Evolutionary conservation across 1,140 invertebrate species (phyloP), one percentile per base, ranked within the genome.

Genomic region (Neuroterus valhalla): DNA sequence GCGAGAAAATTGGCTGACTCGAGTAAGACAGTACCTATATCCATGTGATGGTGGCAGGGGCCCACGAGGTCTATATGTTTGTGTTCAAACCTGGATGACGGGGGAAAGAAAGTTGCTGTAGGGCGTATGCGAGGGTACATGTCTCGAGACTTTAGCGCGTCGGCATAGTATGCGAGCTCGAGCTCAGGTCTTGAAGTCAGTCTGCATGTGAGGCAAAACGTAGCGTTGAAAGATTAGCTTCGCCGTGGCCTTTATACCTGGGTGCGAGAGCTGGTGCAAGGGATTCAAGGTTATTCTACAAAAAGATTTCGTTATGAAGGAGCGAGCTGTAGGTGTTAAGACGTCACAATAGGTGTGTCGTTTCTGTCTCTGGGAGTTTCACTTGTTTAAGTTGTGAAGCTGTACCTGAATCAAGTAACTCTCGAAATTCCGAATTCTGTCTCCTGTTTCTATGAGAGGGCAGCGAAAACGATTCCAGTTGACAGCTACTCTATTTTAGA

Each of bases 251-350:
- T n/a, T n/a, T n/a, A n/a, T n/a, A n/a, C n/a, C n/a, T n/a, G n/a
- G n/a, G n/a, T n/a, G n/a, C n/a, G n/a, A n/a, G n/a, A n/a, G n/a
- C n/a, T n/a, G n/a, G n/a, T n/a, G n/a, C n/a, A n/a, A n/a, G n/a
- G n/a, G n/a, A 1, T 86, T 48, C 70, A 90, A 89, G 2, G 80
- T 76, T 72, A 75, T 38, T 67, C 70, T 74, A 23, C 85, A 74
- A 23, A 86, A 78, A 2, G 46, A 11, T 48, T 52, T 26, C 0
- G 77, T 75, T 11, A 80, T n/a, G 55, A 72, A 82, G 0, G 78
- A 69, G 5, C 78, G 72, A 12, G 74, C 66, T 0, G 15, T 31
- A 0, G 5, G 14, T 0, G 75, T 78, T 5, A 71, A 68, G 1
- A 76, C 11, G 48, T 82, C 75, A 46, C 78, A 82, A 2, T 17